Base-by-base conservation (phyloP, 1,140 invertebrate genomes). In the Sitobion miscanthi region DNA sequence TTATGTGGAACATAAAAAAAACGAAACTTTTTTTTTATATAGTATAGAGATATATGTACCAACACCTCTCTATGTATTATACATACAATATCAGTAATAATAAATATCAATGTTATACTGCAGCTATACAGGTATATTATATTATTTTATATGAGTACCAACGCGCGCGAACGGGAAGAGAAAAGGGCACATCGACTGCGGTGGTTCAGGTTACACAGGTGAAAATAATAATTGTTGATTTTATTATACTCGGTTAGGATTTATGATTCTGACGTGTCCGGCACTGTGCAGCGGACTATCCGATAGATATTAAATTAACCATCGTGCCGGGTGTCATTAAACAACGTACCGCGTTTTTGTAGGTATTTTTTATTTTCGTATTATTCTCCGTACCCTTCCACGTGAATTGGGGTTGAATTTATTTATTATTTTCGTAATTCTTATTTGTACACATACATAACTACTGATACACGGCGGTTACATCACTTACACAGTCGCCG, bases 231-330 rank as follows among this genome's bases (percentile, higher is more conserved):
- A 83, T 52, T 42, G 82, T 42, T 45, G 83, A 86, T 88, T 88
- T 52, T 88, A 88, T 88, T 49, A 49, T 88, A 49, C 30, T n/a
- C 86, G 47, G 45, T 88, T 35, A 88, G 47, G 47, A 88, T 88
- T 88, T 88, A 88, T 88, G 86, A 88, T 88, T 88, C 42, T 30
- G 82, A n/a, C 38, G 86, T 88, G 86, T 49, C 47, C 86, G 30
- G 30, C 86, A 49, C 8, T 85, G 83, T 45, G 42, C 45, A 88
- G 30, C 30, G 86, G 14, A 49, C 86, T 88, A 49, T 49, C 2
- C 30, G 25, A 49, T n/a, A 49, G 86, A 52, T 49, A 35, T 88
- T 88, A 88, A 88, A 88, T 88, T 88, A 88, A 88, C 86, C 14
- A 11, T 49, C 47, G 14, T 35, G 47, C 86, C 47, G 45, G 47